Percentiles rank a stretch among this genome's conserved stretches.
These are phyloP conservation scores for Baronia brevicornis DNA, from an alignment of 2,888 invertebrate genomes.

Conservation along the genomic window DNA sequence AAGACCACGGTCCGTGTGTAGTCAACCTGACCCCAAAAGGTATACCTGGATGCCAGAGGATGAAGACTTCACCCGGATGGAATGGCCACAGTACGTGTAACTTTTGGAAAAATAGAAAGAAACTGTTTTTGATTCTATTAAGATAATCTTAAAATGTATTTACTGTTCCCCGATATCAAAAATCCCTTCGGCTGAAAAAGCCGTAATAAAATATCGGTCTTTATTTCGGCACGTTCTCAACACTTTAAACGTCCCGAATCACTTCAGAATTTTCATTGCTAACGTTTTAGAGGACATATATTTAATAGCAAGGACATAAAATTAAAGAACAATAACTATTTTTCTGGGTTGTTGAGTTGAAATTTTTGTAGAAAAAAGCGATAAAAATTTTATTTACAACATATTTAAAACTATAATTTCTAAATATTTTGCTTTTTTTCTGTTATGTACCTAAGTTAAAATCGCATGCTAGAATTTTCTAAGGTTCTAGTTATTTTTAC, in stretches of 20 bases:
- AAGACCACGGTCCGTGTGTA: conserved; percentile 84
- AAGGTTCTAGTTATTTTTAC: too few species aligned
- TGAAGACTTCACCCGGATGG: conserved; percentile 82
- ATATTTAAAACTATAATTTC: too few species aligned
- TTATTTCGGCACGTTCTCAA: conserved; percentile 2
- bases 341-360: too few species aligned
- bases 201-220: conserved; percentile 3
- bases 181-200: conserved; percentile 4
- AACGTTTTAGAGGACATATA: too few species aligned
- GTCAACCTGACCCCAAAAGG: conserved; percentile 82
- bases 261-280: conserved; percentile 3
- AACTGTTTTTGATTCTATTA: conserved; percentile 13
- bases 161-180: conserved; percentile 9
- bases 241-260: background rate
- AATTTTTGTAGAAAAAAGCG: too few species aligned
- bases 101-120: background rate
- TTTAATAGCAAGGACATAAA: too few species aligned
- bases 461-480: too few species aligned
- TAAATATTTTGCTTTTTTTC: too few species aligned
- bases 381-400: too few species aligned
- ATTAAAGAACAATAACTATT: too few species aligned
- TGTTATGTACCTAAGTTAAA: too few species aligned
- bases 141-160: conserved; percentile 14
- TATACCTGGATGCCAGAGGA: conserved; percentile 88
- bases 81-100: conserved; percentile 78